Evolutionary conservation across 2,113 vertebrate species (phyloP).

Genomic region (Tonatia bakeri): DNA sequence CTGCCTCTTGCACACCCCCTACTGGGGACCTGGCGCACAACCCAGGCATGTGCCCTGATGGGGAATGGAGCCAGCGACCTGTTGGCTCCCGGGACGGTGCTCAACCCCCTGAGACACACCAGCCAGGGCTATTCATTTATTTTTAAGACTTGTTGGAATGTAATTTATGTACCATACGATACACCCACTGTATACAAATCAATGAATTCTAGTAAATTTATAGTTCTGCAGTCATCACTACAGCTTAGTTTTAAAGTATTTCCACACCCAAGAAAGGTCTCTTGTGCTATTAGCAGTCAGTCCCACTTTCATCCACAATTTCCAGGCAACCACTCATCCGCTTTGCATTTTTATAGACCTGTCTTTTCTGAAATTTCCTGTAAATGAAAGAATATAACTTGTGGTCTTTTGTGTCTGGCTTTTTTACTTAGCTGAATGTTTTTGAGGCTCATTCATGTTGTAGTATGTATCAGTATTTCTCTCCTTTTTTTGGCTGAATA

Average conservation of each 20-base stretch:
- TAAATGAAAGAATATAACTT: background rate
- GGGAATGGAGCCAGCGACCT: background rate
- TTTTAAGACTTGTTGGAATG: background rate
- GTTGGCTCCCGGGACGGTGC: background rate
- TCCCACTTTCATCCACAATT: background rate
- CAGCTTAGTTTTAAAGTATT: background rate
- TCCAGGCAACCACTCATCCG: background rate
- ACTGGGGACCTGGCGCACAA: too few species aligned
- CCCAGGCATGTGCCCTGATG: background rate
- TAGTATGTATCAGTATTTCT: background rate
- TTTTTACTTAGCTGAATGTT: background rate
- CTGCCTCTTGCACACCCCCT: too few species aligned
- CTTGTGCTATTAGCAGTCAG: background rate
- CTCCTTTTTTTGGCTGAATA: background rate
- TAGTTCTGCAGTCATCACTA: background rate
- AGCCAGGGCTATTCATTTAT: background rate
- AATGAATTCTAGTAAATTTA: background rate
- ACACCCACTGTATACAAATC: background rate
- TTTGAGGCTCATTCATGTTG: background rate
- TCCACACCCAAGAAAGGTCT: background rate
- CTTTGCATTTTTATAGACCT: background rate
- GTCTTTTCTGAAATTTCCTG: background rate
- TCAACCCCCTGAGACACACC: background rate
- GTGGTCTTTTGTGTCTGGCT: background rate
- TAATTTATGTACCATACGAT: background rate